Evolutionary conservation across 2,113 vertebrate genomes (phyloP).

Genomic region (Phalacrocorax pelagicus): DNA sequence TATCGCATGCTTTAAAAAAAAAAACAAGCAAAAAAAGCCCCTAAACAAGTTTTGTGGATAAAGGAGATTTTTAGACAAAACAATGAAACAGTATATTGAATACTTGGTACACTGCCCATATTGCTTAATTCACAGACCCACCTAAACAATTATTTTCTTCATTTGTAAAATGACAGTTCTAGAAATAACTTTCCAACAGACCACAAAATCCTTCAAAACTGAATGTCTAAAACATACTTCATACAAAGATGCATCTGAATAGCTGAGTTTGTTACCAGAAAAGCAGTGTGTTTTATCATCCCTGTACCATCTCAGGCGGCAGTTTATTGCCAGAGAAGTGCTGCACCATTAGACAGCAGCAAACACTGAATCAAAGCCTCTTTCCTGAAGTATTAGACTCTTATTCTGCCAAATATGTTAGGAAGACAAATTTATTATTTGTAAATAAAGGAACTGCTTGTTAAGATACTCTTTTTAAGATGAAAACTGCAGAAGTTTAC

Average conservation of each 20-base stretch:
- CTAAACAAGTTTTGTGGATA: not conserved
- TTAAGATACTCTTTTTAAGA: not conserved
- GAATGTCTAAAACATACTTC: not conserved
- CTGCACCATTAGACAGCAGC: not conserved
- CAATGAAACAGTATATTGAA: not conserved
- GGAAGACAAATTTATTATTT: constrained; percentile 5
- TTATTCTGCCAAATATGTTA: not conserved
- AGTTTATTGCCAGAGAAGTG: constrained; percentile 1
- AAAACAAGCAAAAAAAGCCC: not conserved
- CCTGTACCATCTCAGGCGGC: not conserved
- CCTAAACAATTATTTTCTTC: not conserved
- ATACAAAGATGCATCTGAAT: not conserved
- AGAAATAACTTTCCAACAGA: not conserved
- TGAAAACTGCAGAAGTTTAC: not conserved
- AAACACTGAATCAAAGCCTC: not conserved
- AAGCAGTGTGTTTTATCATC: not conserved
- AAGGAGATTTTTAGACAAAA: not conserved
- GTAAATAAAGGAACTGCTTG: not conserved
- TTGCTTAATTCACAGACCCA: not conserved
- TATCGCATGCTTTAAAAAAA: not conserved
- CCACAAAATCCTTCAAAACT: not conserved
- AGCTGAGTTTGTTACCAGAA: not conserved
- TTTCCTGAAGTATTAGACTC: not conserved
- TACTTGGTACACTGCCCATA: not conserved
- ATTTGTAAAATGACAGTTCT: not conserved